Evolutionary conservation across 2,113 vertebrate species (phyloP), one percentile per base, ranked within the genome.

Genomic region (Merops nubicus): DNA sequence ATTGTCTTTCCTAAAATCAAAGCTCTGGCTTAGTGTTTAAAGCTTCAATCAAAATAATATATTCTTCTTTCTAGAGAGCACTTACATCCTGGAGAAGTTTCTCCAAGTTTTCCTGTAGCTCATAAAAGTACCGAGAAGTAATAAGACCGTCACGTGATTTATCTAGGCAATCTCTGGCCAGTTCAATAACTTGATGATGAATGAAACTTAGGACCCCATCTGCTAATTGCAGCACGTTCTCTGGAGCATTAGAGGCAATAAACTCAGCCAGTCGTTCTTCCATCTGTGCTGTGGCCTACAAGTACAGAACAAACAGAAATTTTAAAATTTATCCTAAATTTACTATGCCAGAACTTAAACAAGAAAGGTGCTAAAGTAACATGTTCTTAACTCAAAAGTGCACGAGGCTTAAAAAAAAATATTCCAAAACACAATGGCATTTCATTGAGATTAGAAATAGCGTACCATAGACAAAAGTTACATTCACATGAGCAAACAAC

Each of bases 51-150:
- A 70, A 77, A 93, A 69, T 11, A 91, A 92, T 3, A 60, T 11
- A 81, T 68, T 83, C 78, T 56, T 2, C 28, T 89, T 96, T 81
- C 43, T 64, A 85, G 36, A 80, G 79, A 88, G 59, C 29, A 99
- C 99, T 99, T 96, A 99, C 99, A 93, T 99, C 99, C 95, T 99
- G 99, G 64, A 99, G 98, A 92, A 99, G 98, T 97, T 99, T 99
- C 98, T 99, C 99, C 95, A 99, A 98, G 97, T 98, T 99, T 95
- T 99, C 99, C 97, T 99, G 99, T 63, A 99, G 98, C 96, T 99
- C 99, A n/a, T 99, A 99, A 98, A 99, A 99, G 97, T 99, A 99
- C 62, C 98, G 98, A 74, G 99, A 99, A 67, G 99, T 99, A 97
- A 99, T 99, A 75, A 99, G 99, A 89, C 99, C 99, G 95, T 98